Evolutionary conservation across 2,797 vertebrate species (phyloP).

Genomic region (Chiloscyllium punctatum): DNA sequence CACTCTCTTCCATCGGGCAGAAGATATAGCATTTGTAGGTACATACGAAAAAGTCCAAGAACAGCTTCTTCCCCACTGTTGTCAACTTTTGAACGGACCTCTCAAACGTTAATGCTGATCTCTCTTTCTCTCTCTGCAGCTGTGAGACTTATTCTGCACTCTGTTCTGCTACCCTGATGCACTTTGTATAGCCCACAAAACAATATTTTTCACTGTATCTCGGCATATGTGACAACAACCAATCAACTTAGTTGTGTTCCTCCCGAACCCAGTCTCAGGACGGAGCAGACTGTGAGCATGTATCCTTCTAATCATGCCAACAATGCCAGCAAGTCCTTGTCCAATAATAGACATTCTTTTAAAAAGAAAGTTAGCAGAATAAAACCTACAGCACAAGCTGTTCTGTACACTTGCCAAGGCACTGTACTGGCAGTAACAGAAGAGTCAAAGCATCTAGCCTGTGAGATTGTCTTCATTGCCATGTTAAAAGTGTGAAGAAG

Average conservation of each 20-base stretch:
- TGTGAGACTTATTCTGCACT: too few relatives aligned
- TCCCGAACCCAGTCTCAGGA: background rate
- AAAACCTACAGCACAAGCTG: background rate
- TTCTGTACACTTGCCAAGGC: background rate
- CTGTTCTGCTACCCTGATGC: too few relatives aligned
- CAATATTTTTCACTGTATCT: too few relatives aligned
- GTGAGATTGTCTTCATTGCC: background rate
- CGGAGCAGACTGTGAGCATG: background rate
- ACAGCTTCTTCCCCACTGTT: too few relatives aligned
- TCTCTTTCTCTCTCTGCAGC: too few relatives aligned
- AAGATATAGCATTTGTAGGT: too few relatives aligned
- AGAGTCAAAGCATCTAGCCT: background rate
- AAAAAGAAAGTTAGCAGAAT: background rate
- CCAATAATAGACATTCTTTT: background rate
- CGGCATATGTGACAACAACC: too few relatives aligned
- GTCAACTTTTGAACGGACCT: too few relatives aligned
- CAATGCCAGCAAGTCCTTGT: background rate
- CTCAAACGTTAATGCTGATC: too few relatives aligned
- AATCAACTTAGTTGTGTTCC: background rate
- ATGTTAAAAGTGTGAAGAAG: conserved; percentile 14
- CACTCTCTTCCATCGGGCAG: too few relatives aligned
- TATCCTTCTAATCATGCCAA: background rate
- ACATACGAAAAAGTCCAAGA: too few relatives aligned
- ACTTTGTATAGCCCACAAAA: too few relatives aligned
- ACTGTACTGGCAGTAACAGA: background rate